Percentiles rank a stretch among this genome's conserved stretches.
Conservation (phyloP, 2,797 vertebrate genomes). For the Sarcophilus harrisii region DNA sequence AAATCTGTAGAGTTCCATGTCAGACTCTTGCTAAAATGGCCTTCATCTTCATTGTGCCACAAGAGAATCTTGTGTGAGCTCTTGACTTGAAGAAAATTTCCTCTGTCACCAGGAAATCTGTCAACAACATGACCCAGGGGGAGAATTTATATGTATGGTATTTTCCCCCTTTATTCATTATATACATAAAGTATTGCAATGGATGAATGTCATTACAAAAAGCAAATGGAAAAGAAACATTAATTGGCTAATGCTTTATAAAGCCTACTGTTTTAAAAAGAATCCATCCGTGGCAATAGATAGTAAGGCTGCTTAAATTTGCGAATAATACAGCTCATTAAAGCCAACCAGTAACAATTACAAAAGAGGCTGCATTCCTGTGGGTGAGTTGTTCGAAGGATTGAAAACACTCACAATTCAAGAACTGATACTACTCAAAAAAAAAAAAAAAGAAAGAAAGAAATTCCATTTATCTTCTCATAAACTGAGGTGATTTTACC, state of each 20-base stretch:
- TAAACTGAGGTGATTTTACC: constrained; percentile 43
- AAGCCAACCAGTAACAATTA: background rate
- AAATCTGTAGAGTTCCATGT: background rate
- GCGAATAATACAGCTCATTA: constrained; percentile 15
- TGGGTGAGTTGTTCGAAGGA: background rate
- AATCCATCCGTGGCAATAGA: background rate
- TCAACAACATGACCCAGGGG: constrained; percentile 47
- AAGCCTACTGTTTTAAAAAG: background rate
- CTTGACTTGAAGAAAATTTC: constrained; percentile 26
- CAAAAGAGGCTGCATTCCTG: background rate
- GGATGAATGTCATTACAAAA: constrained; percentile 49
- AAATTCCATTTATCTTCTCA: constrained; percentile 57
- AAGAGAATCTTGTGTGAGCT: background rate
- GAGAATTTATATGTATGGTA: constrained; percentile 38
- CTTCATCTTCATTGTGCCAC: background rate
- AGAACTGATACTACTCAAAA: background rate
- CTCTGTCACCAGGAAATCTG: constrained; percentile 50
- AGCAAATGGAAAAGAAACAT: constrained; percentile 32
- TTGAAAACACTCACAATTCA: constrained; percentile 19
- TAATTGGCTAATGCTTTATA: background rate
- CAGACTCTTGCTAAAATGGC: background rate
- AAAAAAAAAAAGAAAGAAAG: background rate
- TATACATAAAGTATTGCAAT: constrained; percentile 18
- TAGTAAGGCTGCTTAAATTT: constrained; percentile 14
- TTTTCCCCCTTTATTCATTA: constrained; percentile 44